Percentiles rank a stretch among this genome's conserved stretches.
Conservation (phyloP, 2,888 invertebrate species). For the Eupithecia pulchellata region DNA sequence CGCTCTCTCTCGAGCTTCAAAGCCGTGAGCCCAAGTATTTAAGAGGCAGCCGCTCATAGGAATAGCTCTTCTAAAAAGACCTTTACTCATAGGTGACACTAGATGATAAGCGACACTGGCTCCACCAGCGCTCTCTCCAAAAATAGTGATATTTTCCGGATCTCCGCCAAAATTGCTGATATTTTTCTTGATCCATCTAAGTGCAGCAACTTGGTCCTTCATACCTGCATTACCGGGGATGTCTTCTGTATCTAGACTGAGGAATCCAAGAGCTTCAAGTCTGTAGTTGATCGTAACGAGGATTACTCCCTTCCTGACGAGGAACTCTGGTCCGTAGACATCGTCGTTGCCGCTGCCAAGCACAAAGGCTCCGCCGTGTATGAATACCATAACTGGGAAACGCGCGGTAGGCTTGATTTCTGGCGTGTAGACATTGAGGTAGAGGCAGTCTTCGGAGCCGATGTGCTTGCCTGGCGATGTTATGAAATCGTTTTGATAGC, state of each 20-base stretch:
- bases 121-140: slow-evolving; percentile 76
- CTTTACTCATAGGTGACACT: slow-evolving; percentile 75
- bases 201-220: slow-evolving; percentile 77
- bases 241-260: slow-evolving; percentile 69
- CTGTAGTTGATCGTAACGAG: slow-evolving; percentile 76
- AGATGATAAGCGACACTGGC: slow-evolving; percentile 65
- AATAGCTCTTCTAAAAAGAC: slow-evolving; percentile 81
- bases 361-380: slow-evolving; percentile 69
- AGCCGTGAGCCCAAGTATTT: slow-evolving; percentile 77
- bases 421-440: slow-evolving; percentile 74
- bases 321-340: slow-evolving; percentile 69
- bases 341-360: slow-evolving; percentile 66
- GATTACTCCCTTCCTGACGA: slow-evolving; percentile 66
- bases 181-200: slow-evolving; percentile 72
- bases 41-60: slow-evolving; percentile 88
- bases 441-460: slow-evolving; percentile 72
- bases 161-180: slow-evolving; percentile 73
- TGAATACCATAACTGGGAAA: slow-evolving; percentile 72
- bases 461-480: slow-evolving; percentile 18
- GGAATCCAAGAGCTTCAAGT: slow-evolving; percentile 70
- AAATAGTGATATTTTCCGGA: slow-evolving; percentile 72
- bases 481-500: slow-evolving; percentile 57
- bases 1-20: slow-evolving; percentile 79
- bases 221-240: slow-evolving; percentile 78
- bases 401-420: slow-evolving; percentile 51